Base-by-base conservation (phyloP, 2,113 vertebrate genomes). In the Neodontobutis hainanensis region DNA sequence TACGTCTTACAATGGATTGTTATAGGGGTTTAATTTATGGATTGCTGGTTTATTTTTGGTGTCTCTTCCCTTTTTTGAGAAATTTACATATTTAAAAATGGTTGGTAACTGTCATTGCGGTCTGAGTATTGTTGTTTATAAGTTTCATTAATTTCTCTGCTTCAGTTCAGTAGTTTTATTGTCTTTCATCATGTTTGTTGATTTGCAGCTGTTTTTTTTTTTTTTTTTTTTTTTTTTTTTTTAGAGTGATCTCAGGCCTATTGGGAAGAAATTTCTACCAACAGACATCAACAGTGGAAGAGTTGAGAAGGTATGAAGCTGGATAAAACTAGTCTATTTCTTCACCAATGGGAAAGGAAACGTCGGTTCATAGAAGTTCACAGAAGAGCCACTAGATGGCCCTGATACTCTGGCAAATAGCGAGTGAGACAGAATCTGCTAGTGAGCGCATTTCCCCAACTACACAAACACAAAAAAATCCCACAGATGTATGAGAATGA, bases 221-320 rank as follows among this genome's bases (percentile, higher is more conserved):
- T n/a, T n/a, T n/a, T n/a, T n/a, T n/a, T n/a, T n/a, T n/a, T n/a
- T 77, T 0, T 82, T 7, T 85, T 93, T 91, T 92, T 82, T 92
- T 38, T 55, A 99, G 97, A 96, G 89, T 92, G 97, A 98, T 91
- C 92, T 99, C 80, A 95, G 97, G 92, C 93, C 94, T 44, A 94
- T 96, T 85, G 96, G 97, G 75, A 96, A 92, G 86, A 96, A 94
- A 73, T 93, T 94, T 72, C 92, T 98, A 5, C 96, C 97, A n/a
- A 86, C 90, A 73, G 96, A 98, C 84, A 95, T 98, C 87, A 98
- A 95, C 84, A 95, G 97, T 83, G 97, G 96, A 88, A 94, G 95
- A 80, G 91, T 96, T 70, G 96, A 97, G 85, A 97, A 96, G 94
- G 97, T 98, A 93, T 91, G 77, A 15, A n/a, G 6, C 50, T 44